Evolutionary conservation across 2,888 invertebrate genomes (phyloP).

Genomic region (Melanchra persicariae): DNA sequence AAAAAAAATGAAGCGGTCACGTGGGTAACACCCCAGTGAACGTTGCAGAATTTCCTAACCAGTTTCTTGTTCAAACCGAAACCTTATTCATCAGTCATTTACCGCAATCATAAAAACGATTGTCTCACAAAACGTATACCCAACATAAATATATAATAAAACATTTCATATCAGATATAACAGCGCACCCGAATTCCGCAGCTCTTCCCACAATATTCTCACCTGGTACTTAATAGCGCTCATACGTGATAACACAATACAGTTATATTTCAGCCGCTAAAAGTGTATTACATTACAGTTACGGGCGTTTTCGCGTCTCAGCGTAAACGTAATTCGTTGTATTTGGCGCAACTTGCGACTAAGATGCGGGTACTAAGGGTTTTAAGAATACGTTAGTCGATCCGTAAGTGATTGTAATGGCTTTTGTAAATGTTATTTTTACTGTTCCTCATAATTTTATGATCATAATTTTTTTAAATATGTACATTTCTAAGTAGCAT

Average conservation of each 20-base stretch:
- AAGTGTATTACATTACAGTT: constrained; percentile 71
- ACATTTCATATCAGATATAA: constrained; percentile 30
- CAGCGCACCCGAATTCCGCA: constrained; percentile 13
- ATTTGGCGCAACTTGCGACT: constrained; percentile 69
- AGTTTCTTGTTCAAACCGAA: neutral
- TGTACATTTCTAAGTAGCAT: too few relatives aligned
- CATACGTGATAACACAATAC: constrained; percentile 56
- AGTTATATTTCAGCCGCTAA: constrained; percentile 72
- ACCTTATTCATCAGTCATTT: neutral
- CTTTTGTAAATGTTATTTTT: too few relatives aligned
- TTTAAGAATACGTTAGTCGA: neutral
- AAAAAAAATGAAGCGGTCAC: too few relatives aligned
- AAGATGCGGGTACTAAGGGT: constrained; percentile 59
- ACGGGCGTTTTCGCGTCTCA: constrained; percentile 69
- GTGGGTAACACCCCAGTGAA: too few relatives aligned
- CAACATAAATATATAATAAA: constrained; percentile 15
- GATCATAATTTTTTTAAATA: too few relatives aligned
- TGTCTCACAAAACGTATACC: neutral
- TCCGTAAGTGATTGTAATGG: neutral
- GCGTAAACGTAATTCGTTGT: constrained; percentile 74
- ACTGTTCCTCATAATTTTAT: too few relatives aligned
- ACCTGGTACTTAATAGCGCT: constrained; percentile 45
- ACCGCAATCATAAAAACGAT: constrained; percentile 1
- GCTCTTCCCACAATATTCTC: constrained; percentile 51
- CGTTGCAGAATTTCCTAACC: neutral